Evolutionary conservation across 2,113 vertebrate species (phyloP).

Genomic region (Cyprinodon tularosa): DNA sequence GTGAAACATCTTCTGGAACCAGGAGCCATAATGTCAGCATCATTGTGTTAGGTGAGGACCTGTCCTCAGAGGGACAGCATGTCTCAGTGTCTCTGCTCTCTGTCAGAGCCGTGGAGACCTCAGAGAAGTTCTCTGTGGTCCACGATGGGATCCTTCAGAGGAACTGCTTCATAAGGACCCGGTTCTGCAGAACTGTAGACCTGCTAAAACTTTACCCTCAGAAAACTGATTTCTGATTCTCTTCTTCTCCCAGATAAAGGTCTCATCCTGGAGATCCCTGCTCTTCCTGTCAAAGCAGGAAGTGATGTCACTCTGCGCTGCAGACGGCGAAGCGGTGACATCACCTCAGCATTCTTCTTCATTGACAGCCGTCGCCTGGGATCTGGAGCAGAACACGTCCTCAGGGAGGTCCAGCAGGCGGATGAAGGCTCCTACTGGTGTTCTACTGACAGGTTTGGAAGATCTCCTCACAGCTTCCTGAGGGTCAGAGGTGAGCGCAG

Average conservation of each 20-base stretch:
- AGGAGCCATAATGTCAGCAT: background rate
- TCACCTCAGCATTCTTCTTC: background rate
- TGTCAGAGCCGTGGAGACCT: no score
- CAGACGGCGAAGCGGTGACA: rapidly evolving
- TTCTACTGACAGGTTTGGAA: conserved; percentile 1
- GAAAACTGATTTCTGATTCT: background rate
- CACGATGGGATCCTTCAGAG: no score
- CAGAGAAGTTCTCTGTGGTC: no score
- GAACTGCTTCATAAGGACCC: no score
- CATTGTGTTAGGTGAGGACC: conserved; percentile 2
- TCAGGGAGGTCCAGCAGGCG: background rate
- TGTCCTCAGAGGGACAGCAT: background rate
- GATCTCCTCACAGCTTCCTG: background rate
- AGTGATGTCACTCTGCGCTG: conserved; percentile 23
- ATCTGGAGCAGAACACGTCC: rapidly evolving
- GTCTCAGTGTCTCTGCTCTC: no score
- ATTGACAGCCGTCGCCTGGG: rapidly evolving
- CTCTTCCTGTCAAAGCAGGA: conserved; percentile 24
- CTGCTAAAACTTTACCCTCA: no score
- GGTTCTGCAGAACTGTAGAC: no score
- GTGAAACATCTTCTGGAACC: background rate
- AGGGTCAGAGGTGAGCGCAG: conserved; percentile 6
- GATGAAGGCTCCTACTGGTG: conserved; percentile 23
- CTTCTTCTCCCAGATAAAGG: background rate
- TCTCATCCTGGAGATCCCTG: conserved; percentile 22